phyloP scores from a whole-genome alignment of 2,113 vertebrate genomes.

The Patagioenas fasciata region DNA sequence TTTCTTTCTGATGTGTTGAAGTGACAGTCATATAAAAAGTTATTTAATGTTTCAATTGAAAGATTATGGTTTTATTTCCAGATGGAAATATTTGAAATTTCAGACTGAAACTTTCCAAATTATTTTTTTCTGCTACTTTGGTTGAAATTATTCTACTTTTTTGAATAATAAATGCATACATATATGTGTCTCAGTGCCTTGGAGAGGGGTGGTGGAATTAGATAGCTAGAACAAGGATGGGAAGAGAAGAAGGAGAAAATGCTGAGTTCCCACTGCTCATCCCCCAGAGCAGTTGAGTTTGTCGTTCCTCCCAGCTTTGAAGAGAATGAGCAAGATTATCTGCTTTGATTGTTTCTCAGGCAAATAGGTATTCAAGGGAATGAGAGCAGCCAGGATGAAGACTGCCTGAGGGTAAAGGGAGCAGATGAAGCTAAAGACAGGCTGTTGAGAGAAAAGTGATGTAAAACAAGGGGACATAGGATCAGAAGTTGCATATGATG shows the following conservation, averaged over 20 bases:
- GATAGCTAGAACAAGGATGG: neutral
- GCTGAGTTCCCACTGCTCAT: neutral
- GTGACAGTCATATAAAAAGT: neutral
- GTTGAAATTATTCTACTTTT: neutral
- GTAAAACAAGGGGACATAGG: neutral
- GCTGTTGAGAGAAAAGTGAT: neutral
- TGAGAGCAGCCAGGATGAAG: neutral
- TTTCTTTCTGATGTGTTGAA: neutral
- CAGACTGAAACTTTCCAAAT: neutral
- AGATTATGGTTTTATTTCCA: neutral
- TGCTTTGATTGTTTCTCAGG: neutral
- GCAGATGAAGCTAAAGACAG: neutral
- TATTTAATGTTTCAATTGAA: neutral
- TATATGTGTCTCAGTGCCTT: neutral
- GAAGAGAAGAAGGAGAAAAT: accelerated
- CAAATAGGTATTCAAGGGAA: neutral
- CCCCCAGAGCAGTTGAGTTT: neutral
- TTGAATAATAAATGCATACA: neutral
- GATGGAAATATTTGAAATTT: neutral
- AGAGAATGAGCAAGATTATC: neutral
- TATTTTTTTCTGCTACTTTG: neutral
- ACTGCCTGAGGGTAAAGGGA: neutral
- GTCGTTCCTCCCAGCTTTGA: neutral
- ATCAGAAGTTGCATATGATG: neutral
- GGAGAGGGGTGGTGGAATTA: neutral